phyloP scores from a whole-genome alignment of 1,140 invertebrate species.

The Pseudoatta argentina region DNA sequence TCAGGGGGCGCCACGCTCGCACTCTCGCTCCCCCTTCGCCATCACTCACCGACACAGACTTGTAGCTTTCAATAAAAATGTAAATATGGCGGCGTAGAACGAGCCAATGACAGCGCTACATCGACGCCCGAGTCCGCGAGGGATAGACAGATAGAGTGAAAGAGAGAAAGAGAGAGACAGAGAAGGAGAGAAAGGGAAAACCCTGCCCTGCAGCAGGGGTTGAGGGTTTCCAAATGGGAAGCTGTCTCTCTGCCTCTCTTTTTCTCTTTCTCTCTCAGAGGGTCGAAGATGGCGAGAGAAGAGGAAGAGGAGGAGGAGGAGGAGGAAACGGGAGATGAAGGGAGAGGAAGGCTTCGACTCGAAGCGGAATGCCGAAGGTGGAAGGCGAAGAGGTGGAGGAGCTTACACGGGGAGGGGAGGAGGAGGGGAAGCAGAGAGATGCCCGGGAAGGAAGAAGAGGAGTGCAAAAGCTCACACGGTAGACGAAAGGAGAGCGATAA shows the following conservation, averaged over 20 bases:
- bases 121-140: constrained; percentile 78
- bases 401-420: background rate
- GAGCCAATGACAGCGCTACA: constrained; percentile 86
- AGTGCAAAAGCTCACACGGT: constrained; percentile 21
- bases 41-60: constrained; percentile 84
- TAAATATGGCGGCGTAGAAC: constrained; percentile 86
- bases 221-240: constrained; percentile 75
- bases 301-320: constrained; percentile 58
- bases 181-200: constrained; percentile 43
- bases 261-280: constrained; percentile 36
- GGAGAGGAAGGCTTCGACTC: background rate
- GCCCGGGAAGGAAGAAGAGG: constrained; percentile 13
- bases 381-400: constrained; percentile 42
- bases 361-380: constrained; percentile 5
- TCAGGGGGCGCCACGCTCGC: constrained; percentile 64
- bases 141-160: constrained; percentile 53
- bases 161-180: constrained; percentile 49
- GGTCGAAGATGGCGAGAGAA: constrained; percentile 75
- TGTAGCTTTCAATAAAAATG: constrained; percentile 87
- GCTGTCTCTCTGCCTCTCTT: constrained; percentile 46
- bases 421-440: constrained; percentile 9
- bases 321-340: constrained; percentile 51
- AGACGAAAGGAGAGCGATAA: constrained; percentile 48
- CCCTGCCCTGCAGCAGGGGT: constrained; percentile 65
- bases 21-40: constrained; percentile 75